These are phyloP conservation scores for Diaprepes abbreviatus DNA, from an alignment of 2,888 invertebrate species.

Conservation along the genomic window DNA sequence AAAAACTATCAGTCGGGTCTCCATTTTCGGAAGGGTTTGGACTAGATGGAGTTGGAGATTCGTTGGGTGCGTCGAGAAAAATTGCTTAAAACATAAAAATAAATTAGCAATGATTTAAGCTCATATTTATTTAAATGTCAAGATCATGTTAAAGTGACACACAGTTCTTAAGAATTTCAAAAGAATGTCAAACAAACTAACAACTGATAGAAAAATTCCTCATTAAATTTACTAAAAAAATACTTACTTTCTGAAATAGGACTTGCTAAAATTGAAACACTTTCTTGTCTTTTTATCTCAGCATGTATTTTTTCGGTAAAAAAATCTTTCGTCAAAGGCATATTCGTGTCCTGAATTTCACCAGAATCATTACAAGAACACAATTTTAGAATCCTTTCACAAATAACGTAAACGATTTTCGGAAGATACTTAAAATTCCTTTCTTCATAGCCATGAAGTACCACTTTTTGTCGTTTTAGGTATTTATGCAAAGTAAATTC, in stretches of 20 bases:
- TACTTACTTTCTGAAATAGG: constrained; percentile 60
- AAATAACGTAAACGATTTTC: constrained; percentile 85
- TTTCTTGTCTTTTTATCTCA: constrained; percentile 60
- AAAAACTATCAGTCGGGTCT: constrained; percentile 58
- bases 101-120: background rate
- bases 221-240: too few relatives aligned
- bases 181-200: too few relatives aligned
- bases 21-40: constrained; percentile 62
- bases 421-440: constrained; percentile 82
- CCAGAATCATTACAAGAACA: constrained; percentile 75
- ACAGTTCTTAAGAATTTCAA: too few relatives aligned
- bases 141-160: too few relatives aligned
- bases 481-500: constrained; percentile 81
- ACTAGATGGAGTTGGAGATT: constrained; percentile 58
- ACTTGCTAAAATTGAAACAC: constrained; percentile 56
- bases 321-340: constrained; percentile 74
- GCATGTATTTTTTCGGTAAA: constrained; percentile 63
- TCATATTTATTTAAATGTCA: too few relatives aligned
- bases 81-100: constrained; percentile 51
- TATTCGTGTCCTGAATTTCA: constrained; percentile 70
- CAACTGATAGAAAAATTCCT: too few relatives aligned
- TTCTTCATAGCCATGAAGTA: constrained; percentile 85
- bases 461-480: constrained; percentile 78
- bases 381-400: constrained; percentile 81
- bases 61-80: constrained; percentile 56